Percentiles rank a stretch among this genome's conserved stretches.
Evolutionary conservation across 2,888 invertebrate genomes (phyloP).

Genomic region (Strigamia crassipes): DNA sequence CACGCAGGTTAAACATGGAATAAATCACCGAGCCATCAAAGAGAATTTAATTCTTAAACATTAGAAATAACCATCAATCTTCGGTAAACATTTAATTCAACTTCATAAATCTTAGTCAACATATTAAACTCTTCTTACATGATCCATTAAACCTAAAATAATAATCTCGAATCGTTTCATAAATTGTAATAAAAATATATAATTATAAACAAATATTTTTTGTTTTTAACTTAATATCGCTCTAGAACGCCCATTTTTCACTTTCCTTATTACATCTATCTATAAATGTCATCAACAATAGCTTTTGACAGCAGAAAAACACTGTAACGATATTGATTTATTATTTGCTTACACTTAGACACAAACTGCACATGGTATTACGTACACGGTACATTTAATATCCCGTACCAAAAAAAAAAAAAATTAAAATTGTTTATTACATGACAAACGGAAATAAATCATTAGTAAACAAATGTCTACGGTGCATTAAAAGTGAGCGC

Average conservation of each 20-base stretch:
- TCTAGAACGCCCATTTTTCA: background rate
- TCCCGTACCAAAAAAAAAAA: background rate
- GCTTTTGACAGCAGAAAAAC: background rate
- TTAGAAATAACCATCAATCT: background rate
- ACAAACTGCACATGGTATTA: background rate
- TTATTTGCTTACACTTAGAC: background rate
- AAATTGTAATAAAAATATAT: background rate
- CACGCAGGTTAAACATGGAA: background rate
- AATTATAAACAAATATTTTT: background rate
- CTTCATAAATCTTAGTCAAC: background rate
- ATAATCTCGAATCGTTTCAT: background rate
- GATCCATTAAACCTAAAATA: background rate
- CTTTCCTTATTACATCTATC: background rate
- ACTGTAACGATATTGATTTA: background rate
- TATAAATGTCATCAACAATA: background rate
- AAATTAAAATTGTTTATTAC: no score
- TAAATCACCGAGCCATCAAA: background rate
- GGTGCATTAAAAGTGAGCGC: no score
- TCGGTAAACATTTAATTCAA: background rate
- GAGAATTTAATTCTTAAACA: background rate
- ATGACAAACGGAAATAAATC: no score
- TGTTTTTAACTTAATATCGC: background rate
- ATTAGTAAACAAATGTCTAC: no score
- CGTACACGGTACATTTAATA: background rate
- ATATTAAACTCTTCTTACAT: background rate